Base-by-base conservation (phyloP, 2,888 invertebrate genomes). In the Heliconius ismenius region DNA sequence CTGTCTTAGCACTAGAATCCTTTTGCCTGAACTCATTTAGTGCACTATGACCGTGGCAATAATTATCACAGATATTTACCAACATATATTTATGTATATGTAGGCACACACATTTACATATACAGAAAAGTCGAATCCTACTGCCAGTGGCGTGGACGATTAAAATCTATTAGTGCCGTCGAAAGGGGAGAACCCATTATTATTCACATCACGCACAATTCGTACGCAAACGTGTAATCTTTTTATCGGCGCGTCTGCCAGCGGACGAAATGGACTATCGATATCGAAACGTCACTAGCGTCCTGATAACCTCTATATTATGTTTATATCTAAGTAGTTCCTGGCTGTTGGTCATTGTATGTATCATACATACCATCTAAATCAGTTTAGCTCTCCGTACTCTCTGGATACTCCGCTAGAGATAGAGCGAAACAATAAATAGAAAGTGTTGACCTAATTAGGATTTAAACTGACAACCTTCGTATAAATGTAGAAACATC, bases 201-300 rank as follows among this genome's bases (percentile, higher is more conserved):
- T 89, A 93, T 93, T 90, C 93, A 88, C 87, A 87, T 88, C 93
- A 93, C 93, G 93, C 90, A 88, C 92, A 85, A 89, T 85, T 89
- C 89, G 89, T 89, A 91, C 90, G 92, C 90, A 87, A 91, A 91
- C 88, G 90, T 86, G 90, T 92, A 92, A 92, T 92, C 92, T 92
- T 92, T 92, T 92, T 92, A 92, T 92, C 91, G 90, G 84, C 83
- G 86, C 83, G 87, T 85, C 87, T 86, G 86, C 84, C 82, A 84
- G 82, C 81, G 85, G 85, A 89, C 90, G 88, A 88, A 84, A 83
- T 82, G 82, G 82, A 75, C 82, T 85, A 85, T 89, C 88, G 90
- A 88, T 87, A 80, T 86, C 87, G 86, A 74, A 82, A 81, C 81
- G 83, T 82, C 83, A 82, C 83, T 83, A 84, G 82, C 89, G 82